Conservation (phyloP, 2,113 vertebrate genomes). For the Raja brachyura region DNA sequence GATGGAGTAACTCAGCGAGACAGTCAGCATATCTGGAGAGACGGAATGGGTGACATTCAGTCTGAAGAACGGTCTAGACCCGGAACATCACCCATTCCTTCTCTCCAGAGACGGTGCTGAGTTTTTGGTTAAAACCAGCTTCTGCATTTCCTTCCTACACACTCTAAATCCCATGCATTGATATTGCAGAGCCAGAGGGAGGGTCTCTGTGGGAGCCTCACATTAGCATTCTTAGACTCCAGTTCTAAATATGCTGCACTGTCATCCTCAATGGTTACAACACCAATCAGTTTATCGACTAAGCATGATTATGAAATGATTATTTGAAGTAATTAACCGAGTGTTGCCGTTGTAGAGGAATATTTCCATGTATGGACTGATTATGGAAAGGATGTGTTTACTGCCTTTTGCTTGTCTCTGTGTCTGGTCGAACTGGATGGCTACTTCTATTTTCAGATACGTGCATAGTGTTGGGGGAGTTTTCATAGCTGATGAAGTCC, state of each 20-base stretch:
- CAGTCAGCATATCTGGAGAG: too few species aligned
- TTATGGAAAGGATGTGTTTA: neutral
- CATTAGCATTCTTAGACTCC: neutral
- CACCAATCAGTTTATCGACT: neutral
- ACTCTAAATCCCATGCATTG: too few species aligned
- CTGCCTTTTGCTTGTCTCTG: neutral
- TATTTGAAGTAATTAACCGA: neutral
- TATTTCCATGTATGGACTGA: neutral
- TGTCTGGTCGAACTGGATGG: neutral
- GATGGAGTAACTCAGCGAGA: too few species aligned
- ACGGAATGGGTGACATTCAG: too few species aligned
- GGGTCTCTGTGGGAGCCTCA: neutral
- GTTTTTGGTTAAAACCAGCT: too few species aligned
- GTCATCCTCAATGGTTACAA: neutral
- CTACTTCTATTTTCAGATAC: constrained; percentile 57
- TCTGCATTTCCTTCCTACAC: too few species aligned
- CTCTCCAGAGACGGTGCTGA: too few species aligned
- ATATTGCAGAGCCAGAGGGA: neutral
- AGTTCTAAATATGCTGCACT: neutral
- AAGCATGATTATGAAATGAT: neutral
- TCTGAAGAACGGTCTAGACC: too few species aligned
- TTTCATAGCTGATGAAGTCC: constrained; percentile 91
- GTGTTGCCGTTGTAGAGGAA: neutral
- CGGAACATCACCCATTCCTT: too few species aligned
- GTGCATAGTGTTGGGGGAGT: constrained; percentile 72